phyloP scores from a whole-genome alignment of 64 coral and sea anemone genomes.

The Trachythela sp. region DNA sequence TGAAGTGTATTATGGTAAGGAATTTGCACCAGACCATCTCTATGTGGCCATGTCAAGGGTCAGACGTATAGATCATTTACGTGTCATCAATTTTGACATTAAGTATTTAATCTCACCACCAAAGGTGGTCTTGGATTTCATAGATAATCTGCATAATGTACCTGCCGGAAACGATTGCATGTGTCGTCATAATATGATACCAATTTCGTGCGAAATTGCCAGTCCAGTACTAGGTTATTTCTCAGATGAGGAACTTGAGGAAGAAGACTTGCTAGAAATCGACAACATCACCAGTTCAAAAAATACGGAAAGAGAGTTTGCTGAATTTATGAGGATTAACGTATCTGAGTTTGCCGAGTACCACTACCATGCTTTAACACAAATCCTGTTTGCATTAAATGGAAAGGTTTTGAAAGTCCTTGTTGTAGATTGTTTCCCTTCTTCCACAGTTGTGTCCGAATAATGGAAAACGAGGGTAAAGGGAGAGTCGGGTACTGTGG shows the following conservation, averaged over 20 bases:
- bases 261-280: not conserved
- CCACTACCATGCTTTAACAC: conserved; percentile 3
- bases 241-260: too few relatives aligned
- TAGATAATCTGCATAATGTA: not conserved
- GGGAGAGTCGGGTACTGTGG: conserved; percentile 38
- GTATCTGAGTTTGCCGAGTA: not conserved
- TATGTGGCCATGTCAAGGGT: conserved; percentile 42
- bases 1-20: conserved; percentile 25
- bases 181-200: not conserved
- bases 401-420: not conserved
- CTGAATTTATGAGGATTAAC: not conserved
- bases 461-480: not conserved
- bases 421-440: not conserved
- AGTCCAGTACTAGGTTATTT: not conserved
- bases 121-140: conserved; percentile 14
- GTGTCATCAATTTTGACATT: not conserved
- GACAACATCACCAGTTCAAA: not conserved
- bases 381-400: not conserved
- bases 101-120: not conserved
- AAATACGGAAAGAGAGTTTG: conserved; percentile 15
- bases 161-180: not conserved
- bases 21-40: conserved; percentile 33
- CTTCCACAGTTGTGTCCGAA: not conserved
- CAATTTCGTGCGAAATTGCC: not conserved
- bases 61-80: not conserved